Evolutionary conservation across 2,797 vertebrate genomes (phyloP).

Genomic region (Manis crassicaudata): DNA sequence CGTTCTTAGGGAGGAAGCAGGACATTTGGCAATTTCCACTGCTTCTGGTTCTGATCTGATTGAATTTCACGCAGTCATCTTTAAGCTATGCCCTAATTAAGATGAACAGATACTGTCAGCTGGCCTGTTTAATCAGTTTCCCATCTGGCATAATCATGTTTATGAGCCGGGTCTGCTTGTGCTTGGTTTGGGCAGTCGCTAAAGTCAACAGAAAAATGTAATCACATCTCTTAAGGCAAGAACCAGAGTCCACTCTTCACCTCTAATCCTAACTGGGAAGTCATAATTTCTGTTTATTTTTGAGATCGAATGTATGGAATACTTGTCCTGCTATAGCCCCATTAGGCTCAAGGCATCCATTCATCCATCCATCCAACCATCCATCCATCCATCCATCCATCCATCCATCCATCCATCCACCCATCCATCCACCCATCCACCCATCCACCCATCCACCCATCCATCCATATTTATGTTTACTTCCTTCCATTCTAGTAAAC

Average conservation of each 20-base stretch:
- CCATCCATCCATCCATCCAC: no score
- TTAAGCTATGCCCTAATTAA: slow-evolving; percentile 79
- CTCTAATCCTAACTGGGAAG: neutral
- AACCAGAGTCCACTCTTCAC: neutral
- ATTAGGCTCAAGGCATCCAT: neutral
- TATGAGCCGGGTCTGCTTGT: slow-evolving; percentile 66
- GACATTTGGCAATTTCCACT: slow-evolving; percentile 73
- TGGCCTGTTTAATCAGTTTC: slow-evolving; percentile 79
- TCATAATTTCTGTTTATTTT: neutral
- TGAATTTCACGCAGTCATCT: slow-evolving; percentile 78
- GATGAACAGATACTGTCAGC: slow-evolving; percentile 81
- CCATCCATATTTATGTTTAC: neutral
- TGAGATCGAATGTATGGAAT: neutral
- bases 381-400: no score
- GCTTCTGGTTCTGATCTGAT: slow-evolving; percentile 76
- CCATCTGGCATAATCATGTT: slow-evolving; percentile 78
- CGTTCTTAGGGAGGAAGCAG: slow-evolving; percentile 61
- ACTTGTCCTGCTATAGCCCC: neutral
- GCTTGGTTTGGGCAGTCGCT: slow-evolving; percentile 51
- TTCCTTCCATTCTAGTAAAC: neutral
- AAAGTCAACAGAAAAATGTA: slow-evolving; percentile 49
- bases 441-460: neutral
- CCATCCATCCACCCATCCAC: no score
- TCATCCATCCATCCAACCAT: neutral
- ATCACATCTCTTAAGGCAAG: neutral